These are phyloP conservation scores for Tetranychus truncatus DNA, from an alignment of 2,888 invertebrate species.

Conservation along the genomic window DNA sequence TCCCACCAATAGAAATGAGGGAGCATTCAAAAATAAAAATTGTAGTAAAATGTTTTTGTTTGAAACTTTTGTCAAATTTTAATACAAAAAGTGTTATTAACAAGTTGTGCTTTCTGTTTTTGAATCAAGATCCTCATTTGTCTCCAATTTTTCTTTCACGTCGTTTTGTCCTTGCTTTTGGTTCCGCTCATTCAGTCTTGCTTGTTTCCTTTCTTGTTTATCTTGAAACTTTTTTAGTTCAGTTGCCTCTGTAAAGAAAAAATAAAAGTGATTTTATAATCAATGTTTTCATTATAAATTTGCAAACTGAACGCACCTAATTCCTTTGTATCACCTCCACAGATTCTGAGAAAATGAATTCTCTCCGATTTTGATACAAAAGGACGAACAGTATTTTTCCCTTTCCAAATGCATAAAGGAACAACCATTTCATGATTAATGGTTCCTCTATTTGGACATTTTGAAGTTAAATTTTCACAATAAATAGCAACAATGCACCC, in stretches of 20 bases:
- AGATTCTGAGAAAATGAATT: conserved; percentile 62
- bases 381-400: conserved; percentile 62
- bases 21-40: too few species aligned
- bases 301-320: conserved; percentile 43
- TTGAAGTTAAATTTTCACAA: conserved; percentile 20
- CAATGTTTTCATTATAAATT: not conserved
- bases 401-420: conserved; percentile 73
- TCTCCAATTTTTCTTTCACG: not conserved
- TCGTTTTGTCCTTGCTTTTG: not conserved
- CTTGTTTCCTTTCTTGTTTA: not conserved
- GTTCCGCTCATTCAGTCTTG: not conserved
- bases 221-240: not conserved
- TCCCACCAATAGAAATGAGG: too few species aligned
- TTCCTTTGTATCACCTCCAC: conserved; percentile 67
- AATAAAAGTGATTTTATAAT: not conserved
- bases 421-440: conserved; percentile 40
- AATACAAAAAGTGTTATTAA: too few species aligned
- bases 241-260: not conserved
- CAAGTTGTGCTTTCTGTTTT: not conserved
- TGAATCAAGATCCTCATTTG: not conserved
- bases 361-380: conserved; percentile 70
- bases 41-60: too few species aligned
- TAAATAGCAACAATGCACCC: conserved; percentile 22
- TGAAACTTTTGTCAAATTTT: too few species aligned
- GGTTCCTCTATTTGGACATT: conserved; percentile 26